phyloP scores from a whole-genome alignment of 2,888 invertebrate genomes.

The Petrolisthes cinctipes region DNA sequence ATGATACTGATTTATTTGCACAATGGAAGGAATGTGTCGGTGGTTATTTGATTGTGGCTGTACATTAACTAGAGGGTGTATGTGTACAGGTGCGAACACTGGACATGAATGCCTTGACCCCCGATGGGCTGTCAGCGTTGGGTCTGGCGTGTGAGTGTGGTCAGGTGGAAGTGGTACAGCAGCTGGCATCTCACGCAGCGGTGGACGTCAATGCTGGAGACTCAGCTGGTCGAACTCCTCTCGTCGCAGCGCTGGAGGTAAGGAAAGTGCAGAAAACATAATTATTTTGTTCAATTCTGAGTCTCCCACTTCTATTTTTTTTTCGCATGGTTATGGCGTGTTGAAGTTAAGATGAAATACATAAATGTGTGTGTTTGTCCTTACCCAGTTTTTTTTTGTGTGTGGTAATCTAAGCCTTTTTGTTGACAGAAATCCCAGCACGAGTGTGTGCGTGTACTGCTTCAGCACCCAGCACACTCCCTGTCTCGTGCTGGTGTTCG shows the following conservation, averaged over 20 bases:
- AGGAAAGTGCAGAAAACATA: background rate
- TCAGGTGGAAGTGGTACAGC: constrained; percentile 63
- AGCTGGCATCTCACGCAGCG: constrained; percentile 50
- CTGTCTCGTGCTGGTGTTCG: constrained; percentile 57
- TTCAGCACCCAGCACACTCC: constrained; percentile 63
- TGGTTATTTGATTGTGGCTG: too few species aligned
- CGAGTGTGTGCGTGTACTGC: constrained; percentile 60
- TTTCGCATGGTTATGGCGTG: background rate
- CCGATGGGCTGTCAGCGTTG: constrained; percentile 61
- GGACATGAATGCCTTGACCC: constrained; percentile 54
- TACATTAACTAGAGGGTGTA: too few species aligned
- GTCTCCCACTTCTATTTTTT: background rate
- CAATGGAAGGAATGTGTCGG: too few species aligned
- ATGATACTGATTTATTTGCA: too few species aligned
- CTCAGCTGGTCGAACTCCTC: constrained; percentile 46
- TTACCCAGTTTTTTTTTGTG: too few species aligned
- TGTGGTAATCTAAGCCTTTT: background rate
- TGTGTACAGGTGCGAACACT: constrained; percentile 43
- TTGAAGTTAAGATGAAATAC: background rate
- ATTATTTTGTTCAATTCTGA: too few species aligned
- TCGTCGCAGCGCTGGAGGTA: constrained; percentile 64
- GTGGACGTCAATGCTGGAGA: constrained; percentile 61
- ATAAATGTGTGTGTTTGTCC: background rate
- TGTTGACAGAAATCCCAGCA: constrained; percentile 57
- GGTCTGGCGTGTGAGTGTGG: constrained; percentile 63